Evolutionary conservation across 1,140 invertebrate species (phyloP).

Genomic region (Temnothorax curvispinosus): DNA sequence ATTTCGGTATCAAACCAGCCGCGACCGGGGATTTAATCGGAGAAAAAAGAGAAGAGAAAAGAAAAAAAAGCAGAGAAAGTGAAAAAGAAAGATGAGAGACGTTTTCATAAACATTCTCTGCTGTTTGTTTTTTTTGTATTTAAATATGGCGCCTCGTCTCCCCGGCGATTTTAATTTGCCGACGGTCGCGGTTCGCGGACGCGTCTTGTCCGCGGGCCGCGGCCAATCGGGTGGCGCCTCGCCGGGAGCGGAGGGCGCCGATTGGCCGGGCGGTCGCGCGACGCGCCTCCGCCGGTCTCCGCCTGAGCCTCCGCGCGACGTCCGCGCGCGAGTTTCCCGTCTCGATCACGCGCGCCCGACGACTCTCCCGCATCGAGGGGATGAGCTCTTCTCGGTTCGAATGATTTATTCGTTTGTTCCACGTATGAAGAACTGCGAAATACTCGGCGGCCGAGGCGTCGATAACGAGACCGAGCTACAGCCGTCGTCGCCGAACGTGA

Average conservation of each 20-base stretch:
- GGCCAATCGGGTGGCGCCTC: neutral
- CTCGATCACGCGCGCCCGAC: neutral
- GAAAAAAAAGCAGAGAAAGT: no score
- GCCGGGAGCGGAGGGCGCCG: neutral
- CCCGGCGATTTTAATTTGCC: neutral
- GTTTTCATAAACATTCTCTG: no score
- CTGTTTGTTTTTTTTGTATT: neutral
- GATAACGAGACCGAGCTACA: conserved; percentile 38
- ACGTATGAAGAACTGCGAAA: conserved; percentile 61
- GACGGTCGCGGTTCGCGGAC: neutral
- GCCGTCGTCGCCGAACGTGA: conserved; percentile 43
- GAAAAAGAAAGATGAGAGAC: neutral
- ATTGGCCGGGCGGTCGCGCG: neutral
- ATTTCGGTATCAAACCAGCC: neutral
- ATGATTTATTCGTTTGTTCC: conserved; percentile 70
- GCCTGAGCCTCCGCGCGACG: no score
- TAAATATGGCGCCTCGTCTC: neutral
- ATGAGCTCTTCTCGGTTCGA: conserved; percentile 71
- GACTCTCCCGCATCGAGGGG: conserved; percentile 54
- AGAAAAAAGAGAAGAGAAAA: neutral
- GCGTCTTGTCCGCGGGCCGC: no score
- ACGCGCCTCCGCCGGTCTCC: no score
- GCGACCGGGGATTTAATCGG: neutral
- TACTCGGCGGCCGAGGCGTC: conserved; percentile 47
- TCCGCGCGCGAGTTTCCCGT: neutral